Conservation (phyloP, 2,797 vertebrate genomes). For the Harpagifer antarcticus region DNA sequence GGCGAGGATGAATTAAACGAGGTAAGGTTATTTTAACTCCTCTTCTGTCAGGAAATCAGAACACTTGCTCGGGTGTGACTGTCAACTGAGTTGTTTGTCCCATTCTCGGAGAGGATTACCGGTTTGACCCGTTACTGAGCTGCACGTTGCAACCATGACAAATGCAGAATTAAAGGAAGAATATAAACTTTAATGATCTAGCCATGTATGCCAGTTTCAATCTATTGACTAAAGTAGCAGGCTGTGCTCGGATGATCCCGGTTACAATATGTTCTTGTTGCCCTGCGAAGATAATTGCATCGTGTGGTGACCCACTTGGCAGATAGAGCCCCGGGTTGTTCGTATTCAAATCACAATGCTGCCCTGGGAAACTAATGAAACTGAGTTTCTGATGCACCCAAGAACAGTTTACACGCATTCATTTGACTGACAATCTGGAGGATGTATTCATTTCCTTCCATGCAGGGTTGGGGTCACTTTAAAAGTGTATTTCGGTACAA, state of each 20-base stretch:
- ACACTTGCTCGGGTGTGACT: neutral
- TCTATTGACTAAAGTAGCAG: neutral
- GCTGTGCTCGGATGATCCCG: slow-evolving; percentile 1
- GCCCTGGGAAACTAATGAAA: slow-evolving; percentile 35
- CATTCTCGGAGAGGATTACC: slow-evolving; percentile 43
- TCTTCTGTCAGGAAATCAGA: neutral
- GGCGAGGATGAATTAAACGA: slow-evolving; percentile 18
- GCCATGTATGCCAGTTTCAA: neutral
- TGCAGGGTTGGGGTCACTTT: too few species aligned
- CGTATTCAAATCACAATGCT: slow-evolving; percentile 75
- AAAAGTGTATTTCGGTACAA: neutral
- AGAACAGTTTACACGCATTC: neutral
- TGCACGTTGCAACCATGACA: slow-evolving; percentile 6
- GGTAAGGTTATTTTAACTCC: slow-evolving; percentile 51
- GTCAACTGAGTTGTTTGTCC: slow-evolving; percentile 32
- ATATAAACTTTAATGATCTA: neutral
- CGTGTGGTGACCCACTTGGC: slow-evolving; percentile 81
- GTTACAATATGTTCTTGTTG: slow-evolving; percentile 65
- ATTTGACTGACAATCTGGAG: neutral
- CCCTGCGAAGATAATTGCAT: slow-evolving; percentile 55
- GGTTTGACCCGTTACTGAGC: slow-evolving; percentile 35
- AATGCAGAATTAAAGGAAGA: neutral
- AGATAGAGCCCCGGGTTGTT: slow-evolving; percentile 64
- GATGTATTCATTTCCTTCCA: neutral
- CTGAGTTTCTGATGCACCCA: slow-evolving; percentile 44